Conservation (phyloP, 2,888 invertebrate species). For the Cosmopolites sordidus region DNA sequence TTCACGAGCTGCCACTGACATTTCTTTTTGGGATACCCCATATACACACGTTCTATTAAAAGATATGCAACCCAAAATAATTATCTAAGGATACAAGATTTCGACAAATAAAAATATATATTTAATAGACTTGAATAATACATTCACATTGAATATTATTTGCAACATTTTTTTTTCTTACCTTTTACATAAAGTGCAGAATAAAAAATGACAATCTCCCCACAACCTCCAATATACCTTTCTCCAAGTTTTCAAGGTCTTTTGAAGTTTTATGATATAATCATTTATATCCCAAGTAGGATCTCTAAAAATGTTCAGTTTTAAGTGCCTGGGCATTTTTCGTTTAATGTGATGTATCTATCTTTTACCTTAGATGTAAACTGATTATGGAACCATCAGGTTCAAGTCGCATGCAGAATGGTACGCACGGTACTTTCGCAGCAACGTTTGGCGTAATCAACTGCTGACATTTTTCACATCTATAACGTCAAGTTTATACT, state of each 20-base stretch:
- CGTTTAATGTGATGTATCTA: neutral
- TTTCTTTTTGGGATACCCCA: too few species aligned
- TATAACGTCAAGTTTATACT: neutral
- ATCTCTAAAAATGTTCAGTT: constrained; percentile 59
- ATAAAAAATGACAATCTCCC: constrained; percentile 85
- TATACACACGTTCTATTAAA: too few species aligned
- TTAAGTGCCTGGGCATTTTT: too few species aligned
- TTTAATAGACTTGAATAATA: too few species aligned
- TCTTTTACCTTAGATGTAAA: constrained; percentile 56
- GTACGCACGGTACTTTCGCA: constrained; percentile 67
- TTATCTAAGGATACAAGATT: too few species aligned
- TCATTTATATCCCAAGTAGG: constrained; percentile 75
- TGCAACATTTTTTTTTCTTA: neutral
- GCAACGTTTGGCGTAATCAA: constrained; percentile 67
- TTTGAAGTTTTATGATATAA: constrained; percentile 71
- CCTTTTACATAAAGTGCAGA: constrained; percentile 72
- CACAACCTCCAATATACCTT: constrained; percentile 88
- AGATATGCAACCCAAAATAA: too few species aligned
- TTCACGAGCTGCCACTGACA: too few species aligned
- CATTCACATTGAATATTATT: too few species aligned
- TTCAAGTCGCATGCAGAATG: constrained; percentile 68
- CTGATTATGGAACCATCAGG: constrained; percentile 68
- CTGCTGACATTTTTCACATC: constrained; percentile 72
- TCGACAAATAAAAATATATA: too few species aligned
- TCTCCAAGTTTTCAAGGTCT: constrained; percentile 80